Conservation (phyloP, 2,113 vertebrate genomes). For the Strix aluco region DNA sequence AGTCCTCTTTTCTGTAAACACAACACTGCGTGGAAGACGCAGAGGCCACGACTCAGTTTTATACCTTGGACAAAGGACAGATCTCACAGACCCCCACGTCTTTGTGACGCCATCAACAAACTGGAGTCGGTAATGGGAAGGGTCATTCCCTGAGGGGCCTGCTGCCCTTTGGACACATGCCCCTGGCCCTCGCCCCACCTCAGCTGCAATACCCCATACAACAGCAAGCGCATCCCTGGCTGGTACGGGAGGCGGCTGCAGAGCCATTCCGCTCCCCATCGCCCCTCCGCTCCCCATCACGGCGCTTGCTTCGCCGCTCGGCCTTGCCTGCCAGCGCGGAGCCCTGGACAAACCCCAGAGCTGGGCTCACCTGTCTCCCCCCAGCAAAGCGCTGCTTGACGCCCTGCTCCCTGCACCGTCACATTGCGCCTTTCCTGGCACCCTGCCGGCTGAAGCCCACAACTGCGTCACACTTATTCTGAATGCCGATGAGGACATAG, state of each 20-base stretch:
- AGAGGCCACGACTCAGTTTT: background rate
- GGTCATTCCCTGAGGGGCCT: background rate
- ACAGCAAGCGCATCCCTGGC: background rate
- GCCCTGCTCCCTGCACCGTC: background rate
- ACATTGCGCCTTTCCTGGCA: background rate
- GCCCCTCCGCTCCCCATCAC: too few species aligned
- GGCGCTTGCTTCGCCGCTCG: accelerated
- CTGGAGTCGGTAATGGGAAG: accelerated
- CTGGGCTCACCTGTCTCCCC: too few species aligned
- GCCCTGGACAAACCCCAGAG: background rate
- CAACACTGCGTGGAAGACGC: background rate
- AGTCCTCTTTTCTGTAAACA: background rate
- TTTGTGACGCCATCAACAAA: background rate
- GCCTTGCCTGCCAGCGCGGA: background rate
- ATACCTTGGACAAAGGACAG: background rate
- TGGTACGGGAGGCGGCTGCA: background rate
- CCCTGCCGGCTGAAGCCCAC: background rate
- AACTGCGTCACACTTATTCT: background rate
- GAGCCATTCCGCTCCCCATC: background rate
- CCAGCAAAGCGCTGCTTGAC: background rate
- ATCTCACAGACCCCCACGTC: background rate
- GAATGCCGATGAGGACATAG: accelerated
- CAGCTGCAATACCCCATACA: background rate
- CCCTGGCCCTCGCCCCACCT: background rate
- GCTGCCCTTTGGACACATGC: background rate